These are phyloP conservation scores for Xenentodon cancila DNA, from an alignment of 2,797 vertebrate genomes.

Conservation along the genomic window DNA sequence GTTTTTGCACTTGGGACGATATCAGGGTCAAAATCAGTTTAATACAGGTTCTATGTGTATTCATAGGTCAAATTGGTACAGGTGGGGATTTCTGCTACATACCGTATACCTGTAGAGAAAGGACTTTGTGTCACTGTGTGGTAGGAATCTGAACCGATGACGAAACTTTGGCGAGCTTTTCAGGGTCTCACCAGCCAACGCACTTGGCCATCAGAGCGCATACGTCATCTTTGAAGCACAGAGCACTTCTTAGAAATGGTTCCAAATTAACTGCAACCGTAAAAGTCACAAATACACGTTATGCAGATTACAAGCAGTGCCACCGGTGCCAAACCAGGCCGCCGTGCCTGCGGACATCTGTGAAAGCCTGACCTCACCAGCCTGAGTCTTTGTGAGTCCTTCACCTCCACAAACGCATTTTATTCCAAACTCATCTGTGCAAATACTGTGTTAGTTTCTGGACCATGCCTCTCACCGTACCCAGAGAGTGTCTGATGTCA, in stretches of 20 bases:
- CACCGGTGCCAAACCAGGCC: conserved; percentile 38
- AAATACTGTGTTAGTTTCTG: conserved; percentile 39
- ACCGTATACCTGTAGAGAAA: conserved; percentile 21
- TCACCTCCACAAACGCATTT: conserved; percentile 32
- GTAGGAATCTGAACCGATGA: conserved; percentile 17
- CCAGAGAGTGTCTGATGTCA: conserved; percentile 58
- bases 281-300: conserved; percentile 57
- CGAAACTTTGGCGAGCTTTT: conserved; percentile 29
- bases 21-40: conserved; percentile 37
- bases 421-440: conserved; percentile 42
- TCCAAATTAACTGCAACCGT: conserved; percentile 54
- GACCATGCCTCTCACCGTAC: conserved; percentile 29
- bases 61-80: conserved; percentile 16
- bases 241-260: conserved; percentile 40
- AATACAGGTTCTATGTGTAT: conserved; percentile 20
- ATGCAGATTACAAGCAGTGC: conserved; percentile 44
- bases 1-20: conserved; percentile 28
- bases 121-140: conserved; percentile 13
- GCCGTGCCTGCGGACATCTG: conserved; percentile 51
- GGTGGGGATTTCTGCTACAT: conserved; percentile 36
- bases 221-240: conserved; percentile 39
- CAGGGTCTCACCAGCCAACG: conserved; percentile 24
- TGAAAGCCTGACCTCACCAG: conserved; percentile 42
- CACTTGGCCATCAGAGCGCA: conserved; percentile 54
- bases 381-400: conserved; percentile 14